Evolutionary conservation across 2,797 vertebrate species (phyloP).

Genomic region (Tenualosa thibaudeaui): DNA sequence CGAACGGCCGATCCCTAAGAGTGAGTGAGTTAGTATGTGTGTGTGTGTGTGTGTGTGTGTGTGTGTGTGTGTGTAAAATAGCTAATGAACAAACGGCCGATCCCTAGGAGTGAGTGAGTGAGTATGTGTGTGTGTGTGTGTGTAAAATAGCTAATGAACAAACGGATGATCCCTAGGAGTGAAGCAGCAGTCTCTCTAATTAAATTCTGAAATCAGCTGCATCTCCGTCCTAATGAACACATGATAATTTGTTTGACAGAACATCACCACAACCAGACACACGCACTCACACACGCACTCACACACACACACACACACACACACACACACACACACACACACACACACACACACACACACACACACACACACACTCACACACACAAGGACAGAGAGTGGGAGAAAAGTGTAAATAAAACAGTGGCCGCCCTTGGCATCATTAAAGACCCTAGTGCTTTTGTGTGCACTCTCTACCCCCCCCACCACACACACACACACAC

Average conservation of each 20-base stretch:
- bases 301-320: conserved; percentile 25
- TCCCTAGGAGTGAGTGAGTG: conserved; percentile 48
- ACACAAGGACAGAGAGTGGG: neutral
- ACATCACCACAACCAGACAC: conserved; percentile 17
- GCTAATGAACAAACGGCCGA: conserved; percentile 68
- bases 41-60: conserved; percentile 11
- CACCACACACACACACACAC: neutral
- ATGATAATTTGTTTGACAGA: conserved; percentile 58
- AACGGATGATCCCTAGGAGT: no score
- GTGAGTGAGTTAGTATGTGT: neutral
- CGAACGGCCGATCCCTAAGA: conserved; percentile 62
- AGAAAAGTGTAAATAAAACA: conserved; percentile 47
- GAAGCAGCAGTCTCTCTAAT: conserved; percentile 62
- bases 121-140: no score
- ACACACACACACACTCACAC: neutral
- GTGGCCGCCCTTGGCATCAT: conserved; percentile 28
- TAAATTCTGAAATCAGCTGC: conserved; percentile 68
- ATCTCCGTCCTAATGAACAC: conserved; percentile 57
- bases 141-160: conserved; percentile 13
- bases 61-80: conserved; percentile 62
- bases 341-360: conserved; percentile 23
- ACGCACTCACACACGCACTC: conserved; percentile 8
- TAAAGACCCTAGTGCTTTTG: conserved; percentile 30
- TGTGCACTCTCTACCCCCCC: neutral
- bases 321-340: neutral